A percentile compares a stretch with the other conserved stretches of the same genome.
Evolutionary conservation across 2,113 vertebrate species (phyloP).

Genomic region (Corythaixoides concolor): DNA sequence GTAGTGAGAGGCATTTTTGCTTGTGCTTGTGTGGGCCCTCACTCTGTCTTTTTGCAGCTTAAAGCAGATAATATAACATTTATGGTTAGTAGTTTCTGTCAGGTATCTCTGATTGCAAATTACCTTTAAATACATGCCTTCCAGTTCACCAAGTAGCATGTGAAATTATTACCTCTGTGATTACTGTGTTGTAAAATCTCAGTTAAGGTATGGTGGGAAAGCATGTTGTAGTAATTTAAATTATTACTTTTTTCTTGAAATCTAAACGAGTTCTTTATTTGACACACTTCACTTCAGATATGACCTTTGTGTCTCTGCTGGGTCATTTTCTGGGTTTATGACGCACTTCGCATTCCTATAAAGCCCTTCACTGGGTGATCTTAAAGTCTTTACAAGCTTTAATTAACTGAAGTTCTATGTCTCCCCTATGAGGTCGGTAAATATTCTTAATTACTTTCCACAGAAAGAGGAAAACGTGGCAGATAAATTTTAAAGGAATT

Average conservation of each 20-base stretch:
- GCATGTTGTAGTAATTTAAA: not conserved
- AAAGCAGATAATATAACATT: not conserved
- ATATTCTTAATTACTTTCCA: not conserved
- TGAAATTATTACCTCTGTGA: not conserved
- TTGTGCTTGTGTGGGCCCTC: not conserved
- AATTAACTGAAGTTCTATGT: not conserved
- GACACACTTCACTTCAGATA: not conserved
- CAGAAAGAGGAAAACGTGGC: not conserved
- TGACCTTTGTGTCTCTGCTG: not conserved
- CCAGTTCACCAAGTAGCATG: not conserved
- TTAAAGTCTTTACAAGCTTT: not conserved
- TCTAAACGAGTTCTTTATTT: not conserved
- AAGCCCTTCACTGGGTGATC: not conserved
- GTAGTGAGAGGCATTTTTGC: not conserved
- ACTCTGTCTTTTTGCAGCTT: not conserved
- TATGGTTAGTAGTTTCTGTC: not conserved
- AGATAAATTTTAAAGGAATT: not conserved
- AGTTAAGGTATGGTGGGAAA: not conserved
- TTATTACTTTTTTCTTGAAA: not conserved
- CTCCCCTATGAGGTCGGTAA: not conserved
- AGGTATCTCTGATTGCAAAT: not conserved
- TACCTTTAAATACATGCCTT: not conserved
- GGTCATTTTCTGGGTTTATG: constrained; percentile 25
- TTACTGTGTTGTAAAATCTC: not conserved
- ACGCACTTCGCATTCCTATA: not conserved